Base-by-base conservation (phyloP, 30 jellyfish, hydroid and myxozoan genomes). In the Chrysaora quinquecirrha region DNA sequence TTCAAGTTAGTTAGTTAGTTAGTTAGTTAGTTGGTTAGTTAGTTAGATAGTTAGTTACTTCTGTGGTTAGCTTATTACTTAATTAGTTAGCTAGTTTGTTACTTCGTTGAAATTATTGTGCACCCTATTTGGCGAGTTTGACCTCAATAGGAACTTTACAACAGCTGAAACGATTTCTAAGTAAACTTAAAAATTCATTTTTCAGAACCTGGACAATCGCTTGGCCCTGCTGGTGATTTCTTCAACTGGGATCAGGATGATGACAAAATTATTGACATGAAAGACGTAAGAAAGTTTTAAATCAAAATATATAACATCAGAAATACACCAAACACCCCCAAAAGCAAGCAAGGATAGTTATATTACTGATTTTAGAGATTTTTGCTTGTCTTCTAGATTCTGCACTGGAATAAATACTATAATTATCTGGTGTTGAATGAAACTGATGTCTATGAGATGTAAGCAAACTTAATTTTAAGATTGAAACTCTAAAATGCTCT, bases 151-250 rank as follows among this genome's bases (percentile, higher is more conserved):
- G n/a, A n/a, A n/a, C n/a, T n/a, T n/a, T n/a, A n/a, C n/a, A n/a
- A n/a, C n/a, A n/a, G n/a, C n/a, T n/a, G n/a, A n/a, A n/a, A n/a
- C n/a, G n/a, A n/a, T n/a, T n/a, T n/a, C n/a, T n/a, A n/a, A n/a
- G n/a, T n/a, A 21, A 74, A 11, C 62, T 0, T 56, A 30, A 2
- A 0, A 71, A 33, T 24, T 47, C 11, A 48, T 16, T 30, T 78
- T 64, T 16, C 16, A 84, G 96, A 11, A 10, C 83, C 90, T 2
- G 98, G 98, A 11, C 66, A 87, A 47, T 95, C 96, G 0, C 34
- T 52, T 11, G 98, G 98, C 14, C 96, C 98, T 2, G 98, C 98
- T 29, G 96, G 95, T 3, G 90, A 71, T 19, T 93, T 93, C 38
- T 35, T 31, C 54, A 81, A 93, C 35, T 93, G 98, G 98, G 98